Conservation (phyloP, 2,797 vertebrate species). For the Halcyon chelicuti region DNA sequence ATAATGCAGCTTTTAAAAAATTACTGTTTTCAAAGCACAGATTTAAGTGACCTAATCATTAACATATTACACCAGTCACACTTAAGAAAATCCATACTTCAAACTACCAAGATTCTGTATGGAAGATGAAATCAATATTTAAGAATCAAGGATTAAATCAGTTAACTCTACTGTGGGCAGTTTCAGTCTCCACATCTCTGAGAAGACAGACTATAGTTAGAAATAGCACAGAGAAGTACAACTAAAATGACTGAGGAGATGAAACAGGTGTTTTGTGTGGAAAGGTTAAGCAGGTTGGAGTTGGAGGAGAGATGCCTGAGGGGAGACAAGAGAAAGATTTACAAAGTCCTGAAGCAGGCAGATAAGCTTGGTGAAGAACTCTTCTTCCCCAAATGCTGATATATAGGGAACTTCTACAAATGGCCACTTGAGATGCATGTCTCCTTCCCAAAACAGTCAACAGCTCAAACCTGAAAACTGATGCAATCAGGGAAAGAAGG, state of each 20-base stretch:
- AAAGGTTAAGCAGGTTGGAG: neutral
- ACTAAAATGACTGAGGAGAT: neutral
- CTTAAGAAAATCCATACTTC: neutral
- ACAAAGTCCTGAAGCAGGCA: neutral
- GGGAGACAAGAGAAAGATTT: neutral
- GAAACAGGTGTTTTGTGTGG: neutral
- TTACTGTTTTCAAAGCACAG: neutral
- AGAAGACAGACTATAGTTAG: neutral
- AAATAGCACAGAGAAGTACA: neutral
- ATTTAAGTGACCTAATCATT: neutral
- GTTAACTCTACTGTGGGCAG: neutral
- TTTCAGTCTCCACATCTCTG: neutral
- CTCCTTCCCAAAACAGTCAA: neutral
- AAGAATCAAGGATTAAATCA: neutral
- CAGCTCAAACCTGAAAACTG: neutral
- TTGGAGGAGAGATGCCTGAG: neutral
- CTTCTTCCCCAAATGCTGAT: neutral
- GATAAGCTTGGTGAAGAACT: neutral
- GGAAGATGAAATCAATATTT: neutral
- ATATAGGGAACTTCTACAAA: neutral
- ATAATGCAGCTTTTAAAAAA: neutral
- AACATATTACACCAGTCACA: neutral
- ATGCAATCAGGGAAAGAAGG: neutral
- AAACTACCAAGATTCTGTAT: neutral
- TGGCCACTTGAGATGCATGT: neutral